phyloP scores from a whole-genome alignment of 2,113 vertebrate species.

The Merops nubicus region DNA sequence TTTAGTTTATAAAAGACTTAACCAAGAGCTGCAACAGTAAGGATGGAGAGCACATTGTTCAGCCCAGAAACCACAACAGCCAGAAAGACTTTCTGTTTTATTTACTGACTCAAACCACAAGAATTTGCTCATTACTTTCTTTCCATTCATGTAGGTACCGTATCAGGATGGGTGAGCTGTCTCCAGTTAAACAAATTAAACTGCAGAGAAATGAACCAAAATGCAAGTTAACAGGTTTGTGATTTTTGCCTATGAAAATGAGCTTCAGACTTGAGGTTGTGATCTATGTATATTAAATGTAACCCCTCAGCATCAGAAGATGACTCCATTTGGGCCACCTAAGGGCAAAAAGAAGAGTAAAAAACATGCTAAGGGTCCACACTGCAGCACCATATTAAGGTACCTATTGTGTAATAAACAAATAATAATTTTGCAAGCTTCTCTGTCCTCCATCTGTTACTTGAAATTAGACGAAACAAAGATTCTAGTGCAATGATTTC shows the following conservation, averaged over 20 bases:
- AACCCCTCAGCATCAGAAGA: background rate
- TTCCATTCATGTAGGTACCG: background rate
- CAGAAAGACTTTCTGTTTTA: background rate
- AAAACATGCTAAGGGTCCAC: background rate
- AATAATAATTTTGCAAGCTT: background rate
- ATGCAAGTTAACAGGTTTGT: background rate
- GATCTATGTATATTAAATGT: background rate
- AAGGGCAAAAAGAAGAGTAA: background rate
- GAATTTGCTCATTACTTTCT: background rate
- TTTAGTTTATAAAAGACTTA: background rate
- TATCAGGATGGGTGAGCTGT: background rate
- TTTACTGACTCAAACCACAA: background rate
- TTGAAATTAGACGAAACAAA: slow-evolving; percentile 49
- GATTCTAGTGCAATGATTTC: slow-evolving; percentile 17
- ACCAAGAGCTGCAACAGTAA: background rate
- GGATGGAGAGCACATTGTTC: background rate
- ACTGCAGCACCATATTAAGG: background rate
- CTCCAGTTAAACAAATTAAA: background rate
- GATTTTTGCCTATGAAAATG: background rate
- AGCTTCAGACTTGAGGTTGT: background rate
- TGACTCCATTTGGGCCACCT: background rate
- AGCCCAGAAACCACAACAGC: background rate
- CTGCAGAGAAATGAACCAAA: background rate
- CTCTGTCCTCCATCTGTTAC: background rate
- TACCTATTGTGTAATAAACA: slow-evolving; percentile 16